phyloP scores from a whole-genome alignment of 2,888 invertebrate species.

The Pyrrhosoma nymphula region DNA sequence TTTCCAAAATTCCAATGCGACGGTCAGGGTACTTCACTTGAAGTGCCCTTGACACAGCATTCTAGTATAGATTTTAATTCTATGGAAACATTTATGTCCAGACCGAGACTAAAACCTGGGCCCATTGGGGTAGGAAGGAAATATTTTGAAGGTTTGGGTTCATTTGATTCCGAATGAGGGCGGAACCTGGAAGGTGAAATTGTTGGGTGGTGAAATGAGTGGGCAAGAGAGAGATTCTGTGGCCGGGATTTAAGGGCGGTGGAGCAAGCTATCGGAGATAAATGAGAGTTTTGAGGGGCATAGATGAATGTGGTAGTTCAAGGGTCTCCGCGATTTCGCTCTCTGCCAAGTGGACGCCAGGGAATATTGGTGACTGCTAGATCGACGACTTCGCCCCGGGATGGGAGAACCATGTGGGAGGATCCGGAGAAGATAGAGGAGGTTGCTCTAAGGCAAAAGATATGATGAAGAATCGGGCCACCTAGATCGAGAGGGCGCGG shows the following conservation, averaged over 20 bases:
- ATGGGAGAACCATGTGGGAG: background rate
- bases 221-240: too few species aligned
- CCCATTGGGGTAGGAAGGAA: background rate
- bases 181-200: background rate
- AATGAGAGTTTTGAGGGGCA: background rate
- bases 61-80: too few species aligned
- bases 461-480: background rate
- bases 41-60: too few species aligned
- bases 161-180: background rate
- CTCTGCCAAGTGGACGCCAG: background rate
- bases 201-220: background rate
- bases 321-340: background rate
- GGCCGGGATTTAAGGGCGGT: too few species aligned
- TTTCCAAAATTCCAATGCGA: too few species aligned
- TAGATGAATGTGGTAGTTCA: background rate
- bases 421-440: background rate
- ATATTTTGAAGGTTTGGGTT: background rate
- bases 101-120: too few species aligned
- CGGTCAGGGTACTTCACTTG: too few species aligned
- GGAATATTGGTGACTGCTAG: background rate
- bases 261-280: background rate
- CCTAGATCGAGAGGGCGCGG: background rate
- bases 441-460: background rate
- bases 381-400: background rate
- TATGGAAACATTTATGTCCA: too few species aligned